Base-by-base conservation (phyloP, 2,113 vertebrate species). In the Saguinus midas region DNA sequence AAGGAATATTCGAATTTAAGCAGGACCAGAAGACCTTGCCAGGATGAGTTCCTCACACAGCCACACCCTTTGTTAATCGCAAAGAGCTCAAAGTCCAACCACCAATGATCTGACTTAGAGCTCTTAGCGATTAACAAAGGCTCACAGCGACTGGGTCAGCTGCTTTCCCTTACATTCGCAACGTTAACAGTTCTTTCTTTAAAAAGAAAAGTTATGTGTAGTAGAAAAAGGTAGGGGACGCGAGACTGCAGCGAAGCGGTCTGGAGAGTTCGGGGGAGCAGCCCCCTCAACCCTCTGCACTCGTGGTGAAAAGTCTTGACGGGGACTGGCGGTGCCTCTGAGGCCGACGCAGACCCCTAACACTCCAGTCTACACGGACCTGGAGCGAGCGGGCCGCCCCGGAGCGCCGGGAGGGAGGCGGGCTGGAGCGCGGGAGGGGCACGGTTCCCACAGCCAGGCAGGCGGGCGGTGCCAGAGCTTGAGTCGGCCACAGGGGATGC, bases 31-130 rank as follows among this genome's bases (percentile, higher is more conserved):
- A 79, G 92, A 50, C 7, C 48, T 32, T 6, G 45, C 68, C 45
- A 45, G 87, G 58, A 40, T 92, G 13, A 37, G 84, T 8, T 78
- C 83, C 90, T 45, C 55, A 32, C 58, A 57, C 18, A 79, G 87
- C 81, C 95, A 80, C 96, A 75, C 84, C 84, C 95, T 98, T 96
- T 85, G 96, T 94, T 90, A 79, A 90, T 64, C 85, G 84, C 58
- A 14, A 27, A 3, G 40, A 86, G 92, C 86, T 95, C 92, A 81
- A 84, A 93, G 83, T 96, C 94, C 50, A 82, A 29, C 17, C 93
- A 73, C 52, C 83, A 78, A 35, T 8, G 84, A 66, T 90, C 58
- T 86, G 68, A 64, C 6, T 64, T 64, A 32, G 27, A 64, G 27
- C 61, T 64, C 27, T 64, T 29, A 29, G 61, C 61, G 27, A 64